phyloP scores from a whole-genome alignment of 2,113 vertebrate species.

The Anhinga anhinga region DNA sequence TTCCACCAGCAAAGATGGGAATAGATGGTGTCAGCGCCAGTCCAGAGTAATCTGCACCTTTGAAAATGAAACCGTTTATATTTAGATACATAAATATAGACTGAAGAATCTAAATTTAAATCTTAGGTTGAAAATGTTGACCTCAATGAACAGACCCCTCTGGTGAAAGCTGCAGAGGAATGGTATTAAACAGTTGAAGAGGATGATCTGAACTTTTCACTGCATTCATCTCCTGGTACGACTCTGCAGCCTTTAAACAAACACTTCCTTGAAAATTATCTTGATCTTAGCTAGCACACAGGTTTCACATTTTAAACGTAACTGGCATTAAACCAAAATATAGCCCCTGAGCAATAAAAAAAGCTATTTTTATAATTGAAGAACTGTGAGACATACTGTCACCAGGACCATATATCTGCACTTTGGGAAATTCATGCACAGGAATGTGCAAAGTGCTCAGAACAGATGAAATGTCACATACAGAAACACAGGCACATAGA shows the following conservation, averaged over 20 bases:
- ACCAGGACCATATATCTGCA: accelerated
- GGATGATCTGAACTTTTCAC: not conserved
- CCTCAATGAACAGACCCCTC: not conserved
- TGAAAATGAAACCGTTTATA: slow-evolving; percentile 57
- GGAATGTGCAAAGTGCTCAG: not conserved
- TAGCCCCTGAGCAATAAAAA: not conserved
- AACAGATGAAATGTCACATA: not conserved
- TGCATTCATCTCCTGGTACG: not conserved
- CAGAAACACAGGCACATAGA: not conserved
- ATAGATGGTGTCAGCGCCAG: slow-evolving; percentile 29
- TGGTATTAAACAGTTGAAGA: not conserved
- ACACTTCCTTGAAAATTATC: not conserved
- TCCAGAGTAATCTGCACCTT: slow-evolving; percentile 20
- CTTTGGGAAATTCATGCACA: not conserved
- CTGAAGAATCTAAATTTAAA: slow-evolving; percentile 47
- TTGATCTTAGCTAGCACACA: not conserved
- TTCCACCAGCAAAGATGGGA: slow-evolving; percentile 31
- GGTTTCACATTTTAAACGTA: not conserved
- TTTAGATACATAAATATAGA: slow-evolving; percentile 51
- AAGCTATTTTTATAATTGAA: not conserved
- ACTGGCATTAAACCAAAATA: not conserved
- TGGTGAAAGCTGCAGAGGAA: not conserved
- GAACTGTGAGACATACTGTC: not conserved
- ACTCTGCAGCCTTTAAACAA: not conserved
- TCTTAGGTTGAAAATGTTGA: slow-evolving; percentile 38